These are phyloP conservation scores for Dendronephthya gigantea DNA, from an alignment of 64 coral and sea anemone genomes.

Conservation along the genomic window DNA sequence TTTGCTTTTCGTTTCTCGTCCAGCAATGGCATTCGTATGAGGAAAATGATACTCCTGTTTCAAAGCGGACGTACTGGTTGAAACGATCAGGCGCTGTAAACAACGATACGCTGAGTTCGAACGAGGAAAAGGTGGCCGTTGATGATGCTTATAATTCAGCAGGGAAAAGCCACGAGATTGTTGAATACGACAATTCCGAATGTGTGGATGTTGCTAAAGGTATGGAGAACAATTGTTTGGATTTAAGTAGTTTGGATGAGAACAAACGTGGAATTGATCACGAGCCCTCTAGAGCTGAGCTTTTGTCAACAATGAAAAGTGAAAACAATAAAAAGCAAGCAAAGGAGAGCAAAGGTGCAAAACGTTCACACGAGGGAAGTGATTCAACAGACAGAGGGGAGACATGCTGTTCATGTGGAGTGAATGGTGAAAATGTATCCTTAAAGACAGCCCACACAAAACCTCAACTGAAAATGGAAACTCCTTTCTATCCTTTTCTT, in stretches of 20 bases:
- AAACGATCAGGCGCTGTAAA: neutral
- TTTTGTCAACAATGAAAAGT: neutral
- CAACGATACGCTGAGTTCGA: neutral
- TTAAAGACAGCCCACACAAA: neutral
- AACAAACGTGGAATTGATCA: neutral
- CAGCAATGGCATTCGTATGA: conserved; percentile 14
- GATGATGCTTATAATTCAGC: neutral
- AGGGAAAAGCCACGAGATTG: neutral
- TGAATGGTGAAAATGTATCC: neutral
- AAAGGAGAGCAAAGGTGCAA: neutral
- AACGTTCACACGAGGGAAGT: neutral
- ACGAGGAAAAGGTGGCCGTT: neutral
- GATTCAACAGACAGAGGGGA: neutral
- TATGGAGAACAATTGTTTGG: neutral
- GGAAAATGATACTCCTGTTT: neutral
- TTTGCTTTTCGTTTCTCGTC: neutral
- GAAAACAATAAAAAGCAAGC: neutral
- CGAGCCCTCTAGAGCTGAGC: neutral
- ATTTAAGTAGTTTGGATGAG: neutral
- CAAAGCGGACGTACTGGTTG: neutral
- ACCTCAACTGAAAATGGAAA: neutral
- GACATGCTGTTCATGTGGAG: neutral
- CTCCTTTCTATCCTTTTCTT: neutral
- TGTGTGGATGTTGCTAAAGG: neutral
- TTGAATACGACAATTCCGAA: neutral